Conservation (phyloP, 2,888 invertebrate species). For the Endotricha flammealis region DNA sequence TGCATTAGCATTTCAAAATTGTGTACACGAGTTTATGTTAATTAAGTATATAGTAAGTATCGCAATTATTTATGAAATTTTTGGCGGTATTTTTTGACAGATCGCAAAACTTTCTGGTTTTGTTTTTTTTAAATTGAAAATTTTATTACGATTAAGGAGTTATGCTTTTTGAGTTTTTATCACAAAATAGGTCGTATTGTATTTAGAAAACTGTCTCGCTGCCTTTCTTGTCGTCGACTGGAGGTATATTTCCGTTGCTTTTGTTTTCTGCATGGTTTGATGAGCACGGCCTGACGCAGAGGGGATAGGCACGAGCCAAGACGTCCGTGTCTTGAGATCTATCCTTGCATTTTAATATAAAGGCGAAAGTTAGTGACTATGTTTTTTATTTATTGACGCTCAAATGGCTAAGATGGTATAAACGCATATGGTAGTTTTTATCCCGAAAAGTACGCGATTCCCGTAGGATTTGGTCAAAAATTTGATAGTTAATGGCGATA, state of each 20-base stretch:
- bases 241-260: conserved; percentile 65
- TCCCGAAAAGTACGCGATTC: no score
- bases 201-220: conserved; percentile 54
- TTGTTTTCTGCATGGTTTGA: conserved; percentile 70
- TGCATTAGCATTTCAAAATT: conserved; percentile 6
- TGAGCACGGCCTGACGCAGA: conserved; percentile 49
- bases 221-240: conserved; percentile 70
- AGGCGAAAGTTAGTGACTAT: no score
- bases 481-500: no score
- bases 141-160: conserved; percentile 17
- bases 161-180: conserved; percentile 14
- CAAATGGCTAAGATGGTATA: no score
- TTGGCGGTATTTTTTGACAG: conserved; percentile 33
- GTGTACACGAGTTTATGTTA: conserved; percentile 5
- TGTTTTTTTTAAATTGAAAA: not conserved
- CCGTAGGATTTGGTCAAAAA: no score
- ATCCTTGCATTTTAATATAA: conserved; percentile 13
- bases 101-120: conserved; percentile 1
- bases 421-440: no score
- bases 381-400: no score
- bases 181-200: conserved; percentile 13
- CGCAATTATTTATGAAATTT: conserved; percentile 19
- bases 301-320: conserved; percentile 51
- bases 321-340: conserved; percentile 30
- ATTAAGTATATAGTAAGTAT: conserved; percentile 8